These are phyloP conservation scores for Microtus montanus DNA, from an alignment of 2,113 vertebrate genomes.

Conservation along the genomic window DNA sequence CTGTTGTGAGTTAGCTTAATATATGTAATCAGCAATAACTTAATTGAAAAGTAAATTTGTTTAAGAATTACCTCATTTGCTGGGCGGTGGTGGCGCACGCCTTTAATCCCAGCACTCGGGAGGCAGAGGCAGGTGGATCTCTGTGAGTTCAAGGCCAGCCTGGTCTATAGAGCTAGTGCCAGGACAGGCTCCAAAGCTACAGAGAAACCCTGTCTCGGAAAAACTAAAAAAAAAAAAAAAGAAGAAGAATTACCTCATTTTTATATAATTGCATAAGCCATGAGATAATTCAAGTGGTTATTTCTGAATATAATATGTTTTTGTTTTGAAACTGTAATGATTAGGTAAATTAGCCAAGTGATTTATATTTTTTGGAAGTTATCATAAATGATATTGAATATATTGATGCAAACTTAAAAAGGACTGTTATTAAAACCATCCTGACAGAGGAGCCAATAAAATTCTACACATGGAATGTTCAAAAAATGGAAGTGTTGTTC, in stretches of 20 bases:
- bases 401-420: conserved; percentile 16
- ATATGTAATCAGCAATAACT: conserved; percentile 32
- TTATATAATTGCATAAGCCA: conserved; percentile 35
- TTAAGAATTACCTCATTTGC: not conserved
- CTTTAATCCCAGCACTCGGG: too few species aligned
- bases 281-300: conserved; percentile 6
- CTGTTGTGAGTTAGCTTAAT: not conserved
- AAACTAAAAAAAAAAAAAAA: too few species aligned
- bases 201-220: too few species aligned
- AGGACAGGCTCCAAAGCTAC: too few species aligned
- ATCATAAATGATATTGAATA: conserved; percentile 33
- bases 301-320: conserved; percentile 55
- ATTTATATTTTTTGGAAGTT: conserved; percentile 40
- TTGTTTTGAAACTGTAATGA: conserved; percentile 53
- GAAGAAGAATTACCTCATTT: conserved; percentile 3
- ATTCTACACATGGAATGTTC: conserved; percentile 24
- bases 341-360: conserved; percentile 27
- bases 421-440: conserved; percentile 19
- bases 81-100: too few species aligned
- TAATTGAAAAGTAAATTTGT: conserved; percentile 50
- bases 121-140: too few species aligned
- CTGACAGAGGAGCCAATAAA: not conserved
- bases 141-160: too few species aligned
- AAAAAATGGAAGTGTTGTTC: not conserved
- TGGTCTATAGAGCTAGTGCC: too few species aligned